phyloP scores from a whole-genome alignment of 2,113 vertebrate species.

The Narcine bancroftii region DNA sequence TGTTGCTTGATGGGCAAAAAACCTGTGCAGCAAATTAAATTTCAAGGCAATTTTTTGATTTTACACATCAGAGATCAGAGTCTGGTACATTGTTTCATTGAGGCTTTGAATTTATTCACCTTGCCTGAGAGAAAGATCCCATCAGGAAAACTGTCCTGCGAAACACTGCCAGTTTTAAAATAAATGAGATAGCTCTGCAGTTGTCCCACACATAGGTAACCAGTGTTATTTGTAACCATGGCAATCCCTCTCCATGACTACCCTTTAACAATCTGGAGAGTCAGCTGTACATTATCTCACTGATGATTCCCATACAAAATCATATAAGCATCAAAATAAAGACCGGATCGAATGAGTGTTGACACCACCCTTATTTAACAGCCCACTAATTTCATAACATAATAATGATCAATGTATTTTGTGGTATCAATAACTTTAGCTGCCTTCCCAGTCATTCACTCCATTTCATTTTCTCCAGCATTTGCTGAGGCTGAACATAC shows the following conservation, averaged over 20 bases:
- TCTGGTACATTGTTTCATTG: neutral
- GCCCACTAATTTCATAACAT: neutral
- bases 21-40: too few relatives aligned
- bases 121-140: neutral
- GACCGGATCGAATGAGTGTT: neutral
- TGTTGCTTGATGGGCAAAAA: too few relatives aligned
- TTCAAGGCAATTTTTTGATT: neutral
- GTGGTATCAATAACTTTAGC: neutral
- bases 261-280: neutral
- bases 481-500: too few relatives aligned
- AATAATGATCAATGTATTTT: neutral
- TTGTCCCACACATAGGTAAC: neutral
- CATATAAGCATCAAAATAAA: neutral
- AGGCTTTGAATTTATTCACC: neutral
- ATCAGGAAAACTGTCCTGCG: neutral
- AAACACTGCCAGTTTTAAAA: neutral
- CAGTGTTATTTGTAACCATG: neutral
- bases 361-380: neutral
- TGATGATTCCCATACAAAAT: neutral
- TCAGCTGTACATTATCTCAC: neutral
- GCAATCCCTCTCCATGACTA: slow-evolving; percentile 17
- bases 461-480: too few relatives aligned
- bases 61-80: neutral
- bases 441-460: too few relatives aligned
- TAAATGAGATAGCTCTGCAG: neutral